These are phyloP conservation scores for Aporophyla nigra DNA, from an alignment of 2,888 invertebrate species.

Conservation along the genomic window DNA sequence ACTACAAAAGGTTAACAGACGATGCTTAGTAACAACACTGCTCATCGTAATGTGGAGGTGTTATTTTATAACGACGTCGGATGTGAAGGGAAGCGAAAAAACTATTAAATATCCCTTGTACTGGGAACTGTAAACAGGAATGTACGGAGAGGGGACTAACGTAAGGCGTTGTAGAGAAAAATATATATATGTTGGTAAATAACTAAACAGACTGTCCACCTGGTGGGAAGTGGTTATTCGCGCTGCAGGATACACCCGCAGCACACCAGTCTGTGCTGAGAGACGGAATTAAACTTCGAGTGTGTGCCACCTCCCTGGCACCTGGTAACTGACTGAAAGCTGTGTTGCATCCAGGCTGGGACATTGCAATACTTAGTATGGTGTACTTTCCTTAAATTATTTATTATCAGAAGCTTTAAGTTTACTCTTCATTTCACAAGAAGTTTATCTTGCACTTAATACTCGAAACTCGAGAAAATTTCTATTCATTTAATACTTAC, in stretches of 20 bases:
- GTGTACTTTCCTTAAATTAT: not conserved
- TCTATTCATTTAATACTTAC: not conserved
- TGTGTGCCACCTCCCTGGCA: not conserved
- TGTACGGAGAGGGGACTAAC: not conserved
- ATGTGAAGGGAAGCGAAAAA: slow-evolving; percentile 10
- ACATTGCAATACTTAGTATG: not conserved
- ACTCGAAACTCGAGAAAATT: too few species aligned
- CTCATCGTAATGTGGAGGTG: slow-evolving; percentile 11
- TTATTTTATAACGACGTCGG: slow-evolving; percentile 21
- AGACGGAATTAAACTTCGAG: not conserved
- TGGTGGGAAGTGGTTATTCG: not conserved
- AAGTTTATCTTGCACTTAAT: not conserved
- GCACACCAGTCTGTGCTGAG: not conserved
- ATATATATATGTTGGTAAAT: not conserved
- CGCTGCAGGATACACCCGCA: not conserved
- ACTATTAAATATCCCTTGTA: slow-evolving; percentile 2
- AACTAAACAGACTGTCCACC: not conserved
- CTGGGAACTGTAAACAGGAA: slow-evolving; percentile 18
- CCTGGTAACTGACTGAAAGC: not conserved
- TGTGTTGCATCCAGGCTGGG: not conserved
- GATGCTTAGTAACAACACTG: slow-evolving; percentile 16
- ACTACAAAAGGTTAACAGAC: slow-evolving; percentile 39
- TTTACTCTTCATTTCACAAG: too few species aligned
- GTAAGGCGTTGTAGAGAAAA: not conserved
- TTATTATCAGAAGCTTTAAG: not conserved